Conservation (phyloP, 2,797 vertebrate species). For the Rhinogobio ventralis region DNA sequence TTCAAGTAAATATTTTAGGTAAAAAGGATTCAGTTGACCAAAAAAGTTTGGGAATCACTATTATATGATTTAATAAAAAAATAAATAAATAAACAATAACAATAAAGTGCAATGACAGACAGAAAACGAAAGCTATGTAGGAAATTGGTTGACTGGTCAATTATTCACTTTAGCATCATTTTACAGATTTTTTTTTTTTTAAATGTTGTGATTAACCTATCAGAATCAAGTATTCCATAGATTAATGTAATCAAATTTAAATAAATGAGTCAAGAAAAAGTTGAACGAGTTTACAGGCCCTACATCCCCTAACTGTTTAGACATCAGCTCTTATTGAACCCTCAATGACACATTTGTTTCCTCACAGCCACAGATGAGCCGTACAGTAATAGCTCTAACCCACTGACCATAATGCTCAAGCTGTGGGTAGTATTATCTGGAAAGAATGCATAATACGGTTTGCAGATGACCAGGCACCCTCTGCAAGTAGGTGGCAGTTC, state of each 20-base stretch:
- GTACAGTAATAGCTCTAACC: constrained; percentile 63
- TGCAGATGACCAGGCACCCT: constrained; percentile 52
- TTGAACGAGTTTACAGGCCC: background rate
- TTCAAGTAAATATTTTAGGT: background rate
- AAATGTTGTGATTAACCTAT: background rate
- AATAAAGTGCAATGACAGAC: background rate
- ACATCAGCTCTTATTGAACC: constrained; percentile 63
- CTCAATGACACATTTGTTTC: constrained; percentile 76
- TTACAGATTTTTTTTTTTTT: too few relatives aligned
- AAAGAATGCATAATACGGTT: constrained; percentile 64
- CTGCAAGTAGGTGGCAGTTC: constrained; percentile 11
- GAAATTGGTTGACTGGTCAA: background rate
- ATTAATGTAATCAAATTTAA: background rate
- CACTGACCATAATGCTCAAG: constrained; percentile 61
- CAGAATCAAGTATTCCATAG: background rate
- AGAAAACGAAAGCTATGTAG: background rate
- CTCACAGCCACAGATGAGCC: constrained; percentile 65
- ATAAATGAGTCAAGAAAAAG: constrained; percentile 6
- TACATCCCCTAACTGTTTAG: constrained; percentile 58
- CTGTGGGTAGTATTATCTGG: constrained; percentile 66
- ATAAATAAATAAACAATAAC: too few relatives aligned
- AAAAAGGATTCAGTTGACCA: background rate
- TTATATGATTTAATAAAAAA: background rate
- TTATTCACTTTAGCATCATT: background rate
- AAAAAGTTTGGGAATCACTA: background rate